These are phyloP conservation scores for Parus major DNA, from an alignment of 2,113 vertebrate species.

Conservation along the genomic window DNA sequence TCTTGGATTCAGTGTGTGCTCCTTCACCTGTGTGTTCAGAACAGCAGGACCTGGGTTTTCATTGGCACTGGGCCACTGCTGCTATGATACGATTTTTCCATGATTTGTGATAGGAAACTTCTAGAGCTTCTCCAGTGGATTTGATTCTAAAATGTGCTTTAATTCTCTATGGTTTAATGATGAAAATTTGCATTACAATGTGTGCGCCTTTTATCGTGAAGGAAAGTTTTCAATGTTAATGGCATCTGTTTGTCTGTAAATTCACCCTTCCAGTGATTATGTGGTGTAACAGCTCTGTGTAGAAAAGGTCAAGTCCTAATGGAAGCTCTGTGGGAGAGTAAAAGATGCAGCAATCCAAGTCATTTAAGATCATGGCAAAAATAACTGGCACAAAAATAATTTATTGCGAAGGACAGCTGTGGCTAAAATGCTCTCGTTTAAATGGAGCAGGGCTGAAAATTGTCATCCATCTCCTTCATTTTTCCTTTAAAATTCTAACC, in stretches of 20 bases:
- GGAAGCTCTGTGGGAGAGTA: not conserved
- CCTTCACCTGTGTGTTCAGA: fast-evolving
- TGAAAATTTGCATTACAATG: not conserved
- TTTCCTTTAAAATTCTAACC: not conserved
- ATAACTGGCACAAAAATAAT: not conserved
- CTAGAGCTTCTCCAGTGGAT: not conserved
- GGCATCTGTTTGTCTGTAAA: not conserved
- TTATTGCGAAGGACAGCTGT: not conserved
- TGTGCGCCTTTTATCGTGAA: not conserved
- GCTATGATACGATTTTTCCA: not conserved
- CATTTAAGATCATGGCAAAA: not conserved
- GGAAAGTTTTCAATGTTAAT: not conserved
- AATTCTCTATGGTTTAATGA: not conserved
- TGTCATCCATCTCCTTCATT: not conserved
- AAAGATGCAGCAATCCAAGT: not conserved
- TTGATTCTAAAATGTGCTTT: not conserved
- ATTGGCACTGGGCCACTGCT: fast-evolving
- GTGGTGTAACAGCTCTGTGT: not conserved
- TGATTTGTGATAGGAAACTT: not conserved
- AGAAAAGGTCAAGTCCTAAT: not conserved
- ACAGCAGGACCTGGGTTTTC: not conserved
- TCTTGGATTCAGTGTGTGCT: not conserved
- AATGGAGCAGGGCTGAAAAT: not conserved
- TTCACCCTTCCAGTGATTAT: not conserved
- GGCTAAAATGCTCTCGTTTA: fast-evolving